A percentile compares a stretch with the other conserved stretches of the same genome.
These are phyloP conservation scores for Calameuta pallipes DNA, from an alignment of 2,888 invertebrate genomes.

Conservation along the genomic window DNA sequence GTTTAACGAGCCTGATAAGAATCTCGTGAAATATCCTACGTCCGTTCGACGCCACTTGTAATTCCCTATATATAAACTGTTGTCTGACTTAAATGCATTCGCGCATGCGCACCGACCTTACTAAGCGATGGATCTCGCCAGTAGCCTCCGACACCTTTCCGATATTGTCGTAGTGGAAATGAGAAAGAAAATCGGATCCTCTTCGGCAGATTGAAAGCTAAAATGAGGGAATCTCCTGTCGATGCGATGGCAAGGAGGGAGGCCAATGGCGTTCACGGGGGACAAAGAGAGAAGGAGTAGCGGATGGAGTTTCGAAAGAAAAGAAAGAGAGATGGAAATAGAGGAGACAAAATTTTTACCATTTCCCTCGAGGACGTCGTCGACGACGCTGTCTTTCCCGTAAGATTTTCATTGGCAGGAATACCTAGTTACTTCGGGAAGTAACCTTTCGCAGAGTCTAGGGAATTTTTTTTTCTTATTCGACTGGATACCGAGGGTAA, in stretches of 20 bases:
- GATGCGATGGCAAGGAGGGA: not conserved
- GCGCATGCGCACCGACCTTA: not conserved
- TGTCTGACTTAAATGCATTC: not conserved
- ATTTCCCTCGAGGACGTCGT: slow-evolving; percentile 13
- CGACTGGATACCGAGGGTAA: not conserved
- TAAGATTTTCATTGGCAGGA: not conserved
- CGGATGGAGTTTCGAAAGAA: slow-evolving; percentile 1
- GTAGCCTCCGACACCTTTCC: slow-evolving; percentile 29
- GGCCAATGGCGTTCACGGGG: not conserved
- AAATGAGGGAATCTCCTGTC: slow-evolving; percentile 46
- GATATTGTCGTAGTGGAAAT: slow-evolving; percentile 56
- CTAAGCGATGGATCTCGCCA: not conserved
- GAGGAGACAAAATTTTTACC: not conserved
- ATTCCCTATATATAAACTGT: not conserved
- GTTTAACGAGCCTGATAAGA: not conserved
- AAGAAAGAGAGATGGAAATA: slow-evolving; percentile 13
- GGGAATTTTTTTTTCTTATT: not conserved
- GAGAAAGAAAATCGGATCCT: slow-evolving; percentile 59
- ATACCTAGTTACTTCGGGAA: not conserved
- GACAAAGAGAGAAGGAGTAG: not conserved
- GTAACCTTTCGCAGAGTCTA: not conserved
- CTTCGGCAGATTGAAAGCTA: slow-evolving; percentile 56
- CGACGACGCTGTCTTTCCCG: not conserved
- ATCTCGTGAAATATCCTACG: not conserved
- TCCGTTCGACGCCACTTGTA: not conserved